These are phyloP conservation scores for Percina caprodes DNA, from an alignment of 2,113 vertebrate species.

Conservation along the genomic window DNA sequence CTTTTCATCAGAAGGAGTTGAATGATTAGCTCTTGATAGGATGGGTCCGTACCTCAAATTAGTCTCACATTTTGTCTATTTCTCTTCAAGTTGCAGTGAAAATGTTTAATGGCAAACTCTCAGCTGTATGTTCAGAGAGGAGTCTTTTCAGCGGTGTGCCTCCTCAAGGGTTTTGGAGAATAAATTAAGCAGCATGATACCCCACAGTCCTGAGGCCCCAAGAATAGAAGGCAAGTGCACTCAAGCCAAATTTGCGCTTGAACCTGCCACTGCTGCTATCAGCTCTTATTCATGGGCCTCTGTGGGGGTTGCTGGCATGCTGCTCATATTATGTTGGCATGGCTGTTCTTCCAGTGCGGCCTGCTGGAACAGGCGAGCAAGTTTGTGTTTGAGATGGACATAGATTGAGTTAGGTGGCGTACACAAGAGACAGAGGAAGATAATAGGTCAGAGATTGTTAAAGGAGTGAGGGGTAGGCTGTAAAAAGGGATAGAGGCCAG, in stretches of 20 bases:
- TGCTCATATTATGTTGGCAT: conserved; percentile 62
- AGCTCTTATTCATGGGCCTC: conserved; percentile 63
- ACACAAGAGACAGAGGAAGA: conserved; percentile 23
- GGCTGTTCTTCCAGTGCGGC: conserved; percentile 43
- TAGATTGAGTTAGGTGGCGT: conserved; percentile 21
- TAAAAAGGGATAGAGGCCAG: not conserved
- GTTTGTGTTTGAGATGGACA: conserved; percentile 29
- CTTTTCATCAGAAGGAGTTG: not conserved
- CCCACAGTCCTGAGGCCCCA: conserved; percentile 30
- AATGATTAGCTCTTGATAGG: not conserved
- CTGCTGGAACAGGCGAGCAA: conserved; percentile 26
- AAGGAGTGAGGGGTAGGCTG: not conserved
- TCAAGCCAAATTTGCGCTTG: conserved; percentile 60
- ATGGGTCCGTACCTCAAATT: not conserved
- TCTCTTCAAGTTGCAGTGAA: not conserved
- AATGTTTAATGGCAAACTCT: conserved; percentile 20
- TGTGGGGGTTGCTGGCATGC: conserved; percentile 61
- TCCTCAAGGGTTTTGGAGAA: conserved; percentile 37
- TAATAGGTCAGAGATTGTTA: conserved; percentile 9
- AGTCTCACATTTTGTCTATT: not conserved
- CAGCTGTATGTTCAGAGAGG: conserved; percentile 20
- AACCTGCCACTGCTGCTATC: conserved; percentile 58
- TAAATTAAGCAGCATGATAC: conserved; percentile 47
- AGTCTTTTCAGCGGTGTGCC: conserved; percentile 14
- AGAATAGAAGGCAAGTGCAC: conserved; percentile 54